Evolutionary conservation across 2,113 vertebrate species (phyloP).

Genomic region (Theropithecus gelada): DNA sequence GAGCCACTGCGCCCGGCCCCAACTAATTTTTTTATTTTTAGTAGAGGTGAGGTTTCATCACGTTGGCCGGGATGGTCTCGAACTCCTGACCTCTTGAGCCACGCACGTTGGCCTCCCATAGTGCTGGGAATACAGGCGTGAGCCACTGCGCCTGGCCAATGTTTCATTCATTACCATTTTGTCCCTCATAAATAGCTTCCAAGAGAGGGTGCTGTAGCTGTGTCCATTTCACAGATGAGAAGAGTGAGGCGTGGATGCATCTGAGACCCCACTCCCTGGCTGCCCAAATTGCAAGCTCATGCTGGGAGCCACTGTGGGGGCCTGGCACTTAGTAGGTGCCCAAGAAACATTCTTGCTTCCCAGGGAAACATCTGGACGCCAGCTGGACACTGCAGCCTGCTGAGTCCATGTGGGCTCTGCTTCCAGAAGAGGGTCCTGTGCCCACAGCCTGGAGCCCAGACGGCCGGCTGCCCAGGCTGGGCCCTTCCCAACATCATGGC

Average conservation of each 20-base stretch:
- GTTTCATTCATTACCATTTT: background rate
- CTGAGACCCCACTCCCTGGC: background rate
- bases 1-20: accelerated
- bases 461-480: conserved; percentile 30
- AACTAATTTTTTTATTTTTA: too few relatives aligned
- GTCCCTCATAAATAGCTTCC: accelerated
- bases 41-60: too few relatives aligned
- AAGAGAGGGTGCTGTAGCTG: background rate
- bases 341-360: background rate
- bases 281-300: background rate
- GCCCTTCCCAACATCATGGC: background rate
- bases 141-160: accelerated
- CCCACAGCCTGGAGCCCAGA: background rate
- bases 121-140: too few relatives aligned
- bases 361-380: accelerated
- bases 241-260: background rate
- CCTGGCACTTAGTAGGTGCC: background rate
- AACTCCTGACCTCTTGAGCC: too few relatives aligned
- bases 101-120: too few relatives aligned
- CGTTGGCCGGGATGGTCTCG: too few relatives aligned
- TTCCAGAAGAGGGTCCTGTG: conserved; percentile 25
- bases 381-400: background rate
- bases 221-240: background rate
- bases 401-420: background rate
- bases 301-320: background rate